Evolutionary conservation across 1,140 invertebrate species (phyloP).

Genomic region (Magallana angulata): DNA sequence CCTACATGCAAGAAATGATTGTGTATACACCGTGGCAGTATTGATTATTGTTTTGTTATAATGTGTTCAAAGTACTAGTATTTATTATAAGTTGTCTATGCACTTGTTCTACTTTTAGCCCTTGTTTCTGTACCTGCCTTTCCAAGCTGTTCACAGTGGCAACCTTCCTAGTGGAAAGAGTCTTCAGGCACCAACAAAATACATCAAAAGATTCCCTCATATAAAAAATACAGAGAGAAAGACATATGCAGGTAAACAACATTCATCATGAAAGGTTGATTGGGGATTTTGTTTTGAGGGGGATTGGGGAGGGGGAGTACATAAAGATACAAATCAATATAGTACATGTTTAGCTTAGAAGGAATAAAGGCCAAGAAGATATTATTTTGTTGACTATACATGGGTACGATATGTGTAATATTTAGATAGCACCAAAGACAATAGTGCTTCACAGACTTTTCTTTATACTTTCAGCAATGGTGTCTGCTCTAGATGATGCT

Average conservation of each 20-base stretch:
- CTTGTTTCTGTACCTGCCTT: slow-evolving; percentile 80
- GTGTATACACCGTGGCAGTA: too few relatives aligned
- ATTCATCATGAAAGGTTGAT: not conserved
- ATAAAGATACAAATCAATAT: too few relatives aligned
- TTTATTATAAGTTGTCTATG: too few relatives aligned
- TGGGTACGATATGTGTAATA: too few relatives aligned
- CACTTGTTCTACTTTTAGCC: slow-evolving; percentile 70
- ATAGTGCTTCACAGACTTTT: not conserved
- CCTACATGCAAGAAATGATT: too few relatives aligned
- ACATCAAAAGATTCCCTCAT: slow-evolving; percentile 85
- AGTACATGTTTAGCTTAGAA: too few relatives aligned
- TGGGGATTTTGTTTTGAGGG: too few relatives aligned
- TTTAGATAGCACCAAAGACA: not conserved
- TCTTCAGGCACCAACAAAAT: slow-evolving; percentile 87
- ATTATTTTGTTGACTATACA: too few relatives aligned
- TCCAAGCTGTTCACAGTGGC: slow-evolving; percentile 81
- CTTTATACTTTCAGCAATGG: slow-evolving; percentile 83
- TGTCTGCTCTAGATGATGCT: slow-evolving; percentile 90
- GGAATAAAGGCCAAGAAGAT: too few relatives aligned
- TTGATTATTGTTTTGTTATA: not conserved
- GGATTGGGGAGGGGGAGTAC: too few relatives aligned
- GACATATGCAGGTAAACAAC: slow-evolving; percentile 84
- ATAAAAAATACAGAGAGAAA: slow-evolving; percentile 87
- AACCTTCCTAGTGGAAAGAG: slow-evolving; percentile 78
- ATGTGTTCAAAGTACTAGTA: too few relatives aligned